Percentiles rank a stretch among this genome's conserved stretches.
Conservation (phyloP, 2,797 vertebrate species). For the Fistularia tabacaria region DNA sequence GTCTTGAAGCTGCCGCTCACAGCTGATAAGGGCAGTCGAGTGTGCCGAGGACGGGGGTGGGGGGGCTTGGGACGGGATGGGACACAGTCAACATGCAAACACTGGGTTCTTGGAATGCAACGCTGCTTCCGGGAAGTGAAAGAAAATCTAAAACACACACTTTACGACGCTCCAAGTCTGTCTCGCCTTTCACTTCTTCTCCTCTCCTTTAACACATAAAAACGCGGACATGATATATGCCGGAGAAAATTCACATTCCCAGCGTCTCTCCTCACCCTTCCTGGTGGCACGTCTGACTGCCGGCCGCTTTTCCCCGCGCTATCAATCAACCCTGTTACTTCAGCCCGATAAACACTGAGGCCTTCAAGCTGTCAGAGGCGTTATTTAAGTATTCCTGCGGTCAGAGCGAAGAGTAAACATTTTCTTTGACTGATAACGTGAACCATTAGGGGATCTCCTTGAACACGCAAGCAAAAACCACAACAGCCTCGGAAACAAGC, state of each 20-base stretch:
- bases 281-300: slow-evolving; percentile 54
- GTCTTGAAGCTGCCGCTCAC: slow-evolving; percentile 10
- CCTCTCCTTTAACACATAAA: slow-evolving; percentile 10
- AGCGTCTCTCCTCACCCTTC: slow-evolving; percentile 34
- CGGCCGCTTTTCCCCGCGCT: slow-evolving; percentile 21
- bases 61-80: background rate
- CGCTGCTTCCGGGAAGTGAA: slow-evolving; percentile 10
- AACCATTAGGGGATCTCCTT: slow-evolving; percentile 50
- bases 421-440: slow-evolving; percentile 74
- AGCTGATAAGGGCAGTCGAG: slow-evolving; percentile 6
- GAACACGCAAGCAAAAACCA: slow-evolving; percentile 6
- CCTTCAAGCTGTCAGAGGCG: slow-evolving; percentile 52
- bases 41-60: background rate
- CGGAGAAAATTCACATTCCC: slow-evolving; percentile 32
- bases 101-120: slow-evolving; percentile 9
- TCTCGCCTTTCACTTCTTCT: background rate
- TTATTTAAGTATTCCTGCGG: slow-evolving; percentile 54
- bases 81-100: slow-evolving; percentile 15
- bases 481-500: background rate
- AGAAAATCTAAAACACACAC: slow-evolving; percentile 12
- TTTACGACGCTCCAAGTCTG: slow-evolving; percentile 14
- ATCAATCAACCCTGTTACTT: slow-evolving; percentile 62
- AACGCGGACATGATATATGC: slow-evolving; percentile 16
- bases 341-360: slow-evolving; percentile 55
- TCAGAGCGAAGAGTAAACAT: slow-evolving; percentile 58